Evolutionary conservation across 2,797 vertebrate species (phyloP).

Genomic region (Epinephelus malabaricus): DNA sequence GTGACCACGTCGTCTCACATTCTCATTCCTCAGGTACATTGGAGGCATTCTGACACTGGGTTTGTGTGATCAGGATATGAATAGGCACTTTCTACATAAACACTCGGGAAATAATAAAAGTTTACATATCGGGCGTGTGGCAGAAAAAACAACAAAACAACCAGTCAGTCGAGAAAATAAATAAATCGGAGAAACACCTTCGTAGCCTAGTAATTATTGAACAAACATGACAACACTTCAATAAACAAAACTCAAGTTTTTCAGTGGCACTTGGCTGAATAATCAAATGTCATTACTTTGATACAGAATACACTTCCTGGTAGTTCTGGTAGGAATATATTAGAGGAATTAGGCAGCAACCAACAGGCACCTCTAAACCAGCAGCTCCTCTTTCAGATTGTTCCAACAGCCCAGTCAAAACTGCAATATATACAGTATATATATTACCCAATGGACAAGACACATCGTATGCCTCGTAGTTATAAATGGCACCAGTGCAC

Average conservation of each 20-base stretch:
- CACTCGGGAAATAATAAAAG: constrained; percentile 84
- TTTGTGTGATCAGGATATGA: constrained; percentile 85
- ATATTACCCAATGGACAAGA: constrained; percentile 43
- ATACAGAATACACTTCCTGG: constrained; percentile 71
- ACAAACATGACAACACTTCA: constrained; percentile 63
- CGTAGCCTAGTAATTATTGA: constrained; percentile 37
- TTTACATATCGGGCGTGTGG: constrained; percentile 75
- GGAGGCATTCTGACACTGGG: constrained; percentile 75
- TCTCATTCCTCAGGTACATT: constrained; percentile 58
- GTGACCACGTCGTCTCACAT: constrained; percentile 45
- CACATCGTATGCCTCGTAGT: constrained; percentile 49
- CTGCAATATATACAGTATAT: constrained; percentile 11
- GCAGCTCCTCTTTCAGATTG: constrained; percentile 54
- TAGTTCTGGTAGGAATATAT: constrained; percentile 58
- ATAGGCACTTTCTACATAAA: constrained; percentile 91
- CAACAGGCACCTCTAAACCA: constrained; percentile 67
- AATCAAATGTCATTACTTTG: constrained; percentile 68
- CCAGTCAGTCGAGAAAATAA: constrained; percentile 54
- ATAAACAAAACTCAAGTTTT: constrained; percentile 66
- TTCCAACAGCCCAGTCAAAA: constrained; percentile 46
- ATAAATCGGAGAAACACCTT: constrained; percentile 45
- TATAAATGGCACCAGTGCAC: constrained; percentile 66
- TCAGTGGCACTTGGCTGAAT: constrained; percentile 81
- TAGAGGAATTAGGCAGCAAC: constrained; percentile 67
- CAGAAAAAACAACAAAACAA: constrained; percentile 48